Percentiles rank a stretch among this genome's conserved stretches.
These are phyloP conservation scores for Microctonus hyperodae DNA, from an alignment of 2,888 invertebrate species.

Conservation along the genomic window DNA sequence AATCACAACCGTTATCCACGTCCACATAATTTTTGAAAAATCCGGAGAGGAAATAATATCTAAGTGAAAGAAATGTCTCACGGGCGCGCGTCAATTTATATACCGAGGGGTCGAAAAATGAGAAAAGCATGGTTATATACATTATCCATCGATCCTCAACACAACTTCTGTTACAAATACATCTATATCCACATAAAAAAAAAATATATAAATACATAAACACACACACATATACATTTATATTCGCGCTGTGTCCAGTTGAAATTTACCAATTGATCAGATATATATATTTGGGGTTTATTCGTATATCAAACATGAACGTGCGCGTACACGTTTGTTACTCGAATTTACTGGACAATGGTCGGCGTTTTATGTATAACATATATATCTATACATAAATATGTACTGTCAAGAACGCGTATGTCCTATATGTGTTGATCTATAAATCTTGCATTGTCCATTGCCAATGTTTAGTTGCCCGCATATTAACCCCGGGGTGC, in stretches of 20 bases:
- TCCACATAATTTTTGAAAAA: not conserved
- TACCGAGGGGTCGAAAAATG: not conserved
- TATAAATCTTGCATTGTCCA: slow-evolving; percentile 62
- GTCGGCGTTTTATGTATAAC: slow-evolving; percentile 10
- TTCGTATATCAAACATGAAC: slow-evolving; percentile 3
- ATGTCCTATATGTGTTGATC: slow-evolving; percentile 48
- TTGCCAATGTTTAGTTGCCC: slow-evolving; percentile 60
- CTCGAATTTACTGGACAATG: slow-evolving; percentile 36
- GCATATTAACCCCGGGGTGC: slow-evolving; percentile 62
- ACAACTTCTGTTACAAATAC: not conserved
- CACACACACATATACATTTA: not conserved
- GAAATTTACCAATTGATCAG: slow-evolving; percentile 25
- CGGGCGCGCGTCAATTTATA: not conserved
- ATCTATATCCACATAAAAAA: not conserved
- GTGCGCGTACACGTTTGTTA: not conserved
- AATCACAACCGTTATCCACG: not conserved
- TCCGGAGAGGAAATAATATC: not conserved
- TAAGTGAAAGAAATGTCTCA: not conserved
- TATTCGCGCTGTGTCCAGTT: slow-evolving; percentile 7
- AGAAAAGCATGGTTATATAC: too few relatives aligned
- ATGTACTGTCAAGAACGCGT: slow-evolving; percentile 18
- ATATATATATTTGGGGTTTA: slow-evolving; percentile 25
- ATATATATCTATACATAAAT: not conserved
- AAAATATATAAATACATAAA: not conserved
- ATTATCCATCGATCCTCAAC: too few relatives aligned